Evolutionary conservation across 1,140 invertebrate genomes (phyloP), one percentile per base, ranked within the genome.

Genomic region (Drosophila ohnishii): DNA sequence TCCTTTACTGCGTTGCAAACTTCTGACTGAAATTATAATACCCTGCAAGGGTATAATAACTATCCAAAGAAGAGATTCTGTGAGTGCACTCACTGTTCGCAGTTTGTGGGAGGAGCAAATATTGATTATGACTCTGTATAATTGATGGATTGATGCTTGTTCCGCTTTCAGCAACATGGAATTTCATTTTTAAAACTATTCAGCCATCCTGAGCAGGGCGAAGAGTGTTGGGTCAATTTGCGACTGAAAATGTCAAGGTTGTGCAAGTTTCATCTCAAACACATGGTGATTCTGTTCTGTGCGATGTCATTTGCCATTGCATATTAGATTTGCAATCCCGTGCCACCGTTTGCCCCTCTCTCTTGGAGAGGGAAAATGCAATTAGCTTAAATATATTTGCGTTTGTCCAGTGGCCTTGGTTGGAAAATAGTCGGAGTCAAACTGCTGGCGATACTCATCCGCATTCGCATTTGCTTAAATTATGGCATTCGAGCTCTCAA

Each of bases 381-480:
- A 88, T 88, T 80, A 88, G 65, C 67, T 78, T 75, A 62, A 84
- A 88, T 84, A 74, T 67, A 84, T 87, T 71, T 88, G 71, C 40
- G 32, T 34, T 32, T 40, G 19, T 25, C 48, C 35, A 37, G 13
- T 63, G 34, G 14, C 37, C 48, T 50, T 67, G 56, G 19, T 45
- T 47, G 19, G 25, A 14, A 50, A 60, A 57, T 51, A 2, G 37
- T 25, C 22, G n/a, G 19, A 10, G 25, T 28, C 9, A 14, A 44
- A 32, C 14, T 28, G 40, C 45, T 39, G 14, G 13, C 22, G 7
- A 28, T 58, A 45, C 16, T 11, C 45, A 22, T 59, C 65, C 28
- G 30, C 42, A 14, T 55, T 65, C 30, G 34, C 22, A 62, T n/a
- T 19, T 5, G 19, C 4, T 51, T 60, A 53, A 78, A 50, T 80